These are phyloP conservation scores for cattle (Bos taurus) DNA, from an alignment of 2,113 vertebrate genomes.

Conservation along the genomic window DNA sequence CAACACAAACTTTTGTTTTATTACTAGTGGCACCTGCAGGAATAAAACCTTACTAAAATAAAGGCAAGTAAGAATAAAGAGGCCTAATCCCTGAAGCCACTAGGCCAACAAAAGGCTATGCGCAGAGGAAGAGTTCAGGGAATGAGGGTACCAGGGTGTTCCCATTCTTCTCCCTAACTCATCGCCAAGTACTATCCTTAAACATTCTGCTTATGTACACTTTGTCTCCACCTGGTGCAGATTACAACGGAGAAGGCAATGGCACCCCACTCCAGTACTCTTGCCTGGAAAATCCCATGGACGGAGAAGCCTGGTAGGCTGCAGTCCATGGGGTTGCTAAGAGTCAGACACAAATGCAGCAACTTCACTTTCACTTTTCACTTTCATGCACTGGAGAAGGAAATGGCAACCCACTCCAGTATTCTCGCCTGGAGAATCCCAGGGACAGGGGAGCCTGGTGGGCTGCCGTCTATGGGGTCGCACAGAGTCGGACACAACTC, in stretches of 20 bases:
- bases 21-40: background rate
- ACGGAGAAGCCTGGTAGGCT: no score
- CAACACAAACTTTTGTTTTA: background rate
- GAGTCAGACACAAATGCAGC: no score
- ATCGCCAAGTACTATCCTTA: background rate
- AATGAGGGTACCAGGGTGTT: background rate
- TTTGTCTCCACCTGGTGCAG: background rate
- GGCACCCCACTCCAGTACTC: no score
- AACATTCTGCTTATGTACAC: background rate
- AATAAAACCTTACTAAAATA: background rate
- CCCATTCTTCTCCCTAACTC: background rate
- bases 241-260: background rate
- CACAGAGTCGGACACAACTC: no score
- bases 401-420: no score
- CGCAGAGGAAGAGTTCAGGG: background rate
- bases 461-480: no score
- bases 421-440: no score
- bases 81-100: background rate
- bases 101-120: background rate
- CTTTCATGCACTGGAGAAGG: no score
- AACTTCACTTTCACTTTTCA: no score
- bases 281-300: no score
- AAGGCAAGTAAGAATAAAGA: background rate
- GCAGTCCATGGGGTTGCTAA: no score
- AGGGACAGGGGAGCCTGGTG: no score